A percentile compares a stretch with the other conserved stretches of the same genome.
Conservation (phyloP, 2,113 vertebrate genomes). For the Sakesphorus luctuosus region DNA sequence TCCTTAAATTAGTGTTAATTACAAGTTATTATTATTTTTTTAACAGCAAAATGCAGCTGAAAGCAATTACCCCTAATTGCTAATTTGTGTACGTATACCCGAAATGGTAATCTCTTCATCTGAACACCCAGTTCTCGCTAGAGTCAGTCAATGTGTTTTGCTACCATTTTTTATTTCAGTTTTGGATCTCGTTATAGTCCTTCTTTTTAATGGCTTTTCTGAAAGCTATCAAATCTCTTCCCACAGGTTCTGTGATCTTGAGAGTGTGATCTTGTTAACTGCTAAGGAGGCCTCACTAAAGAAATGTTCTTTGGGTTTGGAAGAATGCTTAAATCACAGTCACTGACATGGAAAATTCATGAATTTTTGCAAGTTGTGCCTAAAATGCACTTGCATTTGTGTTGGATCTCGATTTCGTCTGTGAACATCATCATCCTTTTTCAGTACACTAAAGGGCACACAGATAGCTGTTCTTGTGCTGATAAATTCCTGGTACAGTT, state of each 20-base stretch:
- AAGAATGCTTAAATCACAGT: neutral
- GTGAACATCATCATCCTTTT: neutral
- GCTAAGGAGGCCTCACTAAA: neutral
- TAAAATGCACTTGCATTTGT: neutral
- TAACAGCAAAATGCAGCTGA: constrained; percentile 49
- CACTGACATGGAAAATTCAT: neutral
- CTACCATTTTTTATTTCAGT: neutral
- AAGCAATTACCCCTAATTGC: constrained; percentile 57
- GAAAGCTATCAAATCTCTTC: neutral
- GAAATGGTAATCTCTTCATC: constrained; percentile 26
- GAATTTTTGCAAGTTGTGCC: neutral
- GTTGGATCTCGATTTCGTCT: neutral
- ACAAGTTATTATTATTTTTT: constrained; percentile 27
- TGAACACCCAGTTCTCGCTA: constrained; percentile 6
- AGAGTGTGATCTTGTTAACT: neutral
- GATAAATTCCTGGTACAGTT: neutral
- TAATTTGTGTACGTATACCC: constrained; percentile 27
- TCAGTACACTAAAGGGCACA: neutral
- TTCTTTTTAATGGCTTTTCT: neutral
- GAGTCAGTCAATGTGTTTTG: neutral
- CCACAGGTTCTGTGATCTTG: neutral
- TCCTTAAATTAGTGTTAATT: constrained; percentile 59
- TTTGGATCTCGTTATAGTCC: neutral
- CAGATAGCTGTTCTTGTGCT: neutral
- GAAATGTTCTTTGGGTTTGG: neutral